Base-by-base conservation (phyloP, 2,888 invertebrate genomes). In the Rutpela maculata region DNA sequence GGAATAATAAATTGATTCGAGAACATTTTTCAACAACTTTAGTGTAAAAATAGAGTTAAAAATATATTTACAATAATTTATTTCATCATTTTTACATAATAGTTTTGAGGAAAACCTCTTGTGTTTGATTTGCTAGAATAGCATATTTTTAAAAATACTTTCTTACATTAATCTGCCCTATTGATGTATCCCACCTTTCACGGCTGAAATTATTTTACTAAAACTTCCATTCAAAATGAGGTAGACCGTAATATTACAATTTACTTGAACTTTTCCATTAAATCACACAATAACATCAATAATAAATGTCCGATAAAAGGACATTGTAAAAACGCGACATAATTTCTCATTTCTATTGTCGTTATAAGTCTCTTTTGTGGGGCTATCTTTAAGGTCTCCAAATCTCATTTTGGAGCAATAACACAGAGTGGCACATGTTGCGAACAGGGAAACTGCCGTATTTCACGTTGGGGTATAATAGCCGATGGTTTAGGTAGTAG, bases 341-440 rank as follows among this genome's bases (percentile, higher is more conserved):
- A 81, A 83, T 83, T 81, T 81, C 78, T 83, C 81, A 81, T 83
- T 77, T 79, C 81, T 72, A 82, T 84, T 83, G 82, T 80, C 76
- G 82, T 81, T 65, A 79, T 78, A 76, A 80, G 81, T 82, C 80
- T 82, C 81, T 80, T 85, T 82, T 81, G 82, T 81, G 80, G 79
- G 81, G 81, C 82, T 82, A 81, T 82, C 82, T 84, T 84, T 82
- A 82, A 83, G 84, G 82, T 82, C 83, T 76, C 83, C 83, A 84
- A 85, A 84, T 84, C 86, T 83, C 84, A 83, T 86, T 85, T 82
- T 76, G 81, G 76, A 78, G 84, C 83, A 85, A 84, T 85, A 85
- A 85, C 84, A 83, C 79, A 81, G 82, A 85, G 82, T 84, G 82
- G 84, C 84, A 85, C 83, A 84, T 85, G 85, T 84, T 84, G 82